phyloP scores from a whole-genome alignment of 2,888 invertebrate genomes.

The Perizoma flavofasciatum region DNA sequence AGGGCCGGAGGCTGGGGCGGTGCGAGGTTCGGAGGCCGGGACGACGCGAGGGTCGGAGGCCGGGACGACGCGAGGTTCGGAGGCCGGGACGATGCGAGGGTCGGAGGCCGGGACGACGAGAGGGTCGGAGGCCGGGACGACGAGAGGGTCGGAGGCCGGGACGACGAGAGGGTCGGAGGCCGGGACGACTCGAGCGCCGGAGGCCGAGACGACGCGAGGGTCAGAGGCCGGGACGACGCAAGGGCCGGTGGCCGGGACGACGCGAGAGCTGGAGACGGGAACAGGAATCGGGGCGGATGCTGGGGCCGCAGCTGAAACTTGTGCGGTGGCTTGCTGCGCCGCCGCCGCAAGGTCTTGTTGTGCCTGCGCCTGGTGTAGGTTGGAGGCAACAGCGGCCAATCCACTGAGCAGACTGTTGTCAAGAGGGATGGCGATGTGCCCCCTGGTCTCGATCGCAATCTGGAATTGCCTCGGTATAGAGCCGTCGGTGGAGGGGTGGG shows the following conservation, averaged over 20 bases:
- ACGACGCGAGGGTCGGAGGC: too few relatives aligned
- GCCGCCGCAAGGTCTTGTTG: too few relatives aligned
- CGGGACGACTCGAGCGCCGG: not conserved
- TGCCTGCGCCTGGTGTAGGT: constrained; percentile 21
- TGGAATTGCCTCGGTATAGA: constrained; percentile 61
- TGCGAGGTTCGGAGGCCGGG: not conserved
- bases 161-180: too few relatives aligned
- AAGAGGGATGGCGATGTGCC: constrained; percentile 60
- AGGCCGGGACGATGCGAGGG: too few relatives aligned
- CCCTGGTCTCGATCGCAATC: constrained; percentile 66
- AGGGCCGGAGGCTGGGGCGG: not conserved
- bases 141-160: too few relatives aligned
- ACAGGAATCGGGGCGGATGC: not conserved
- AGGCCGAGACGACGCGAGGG: not conserved
- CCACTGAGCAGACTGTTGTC: constrained; percentile 55
- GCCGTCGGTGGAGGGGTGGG: constrained; percentile 49
- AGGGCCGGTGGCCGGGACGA: not conserved
- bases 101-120: too few relatives aligned
- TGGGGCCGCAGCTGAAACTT: not conserved
- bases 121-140: too few relatives aligned
- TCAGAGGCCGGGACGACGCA: not conserved
- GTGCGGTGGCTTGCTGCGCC: too few relatives aligned
- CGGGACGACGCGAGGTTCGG: too few relatives aligned
- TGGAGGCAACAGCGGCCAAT: constrained; percentile 40
- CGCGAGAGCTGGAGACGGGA: not conserved